phyloP scores from a whole-genome alignment of 2,888 invertebrate species.

The Machimus atricapillus region DNA sequence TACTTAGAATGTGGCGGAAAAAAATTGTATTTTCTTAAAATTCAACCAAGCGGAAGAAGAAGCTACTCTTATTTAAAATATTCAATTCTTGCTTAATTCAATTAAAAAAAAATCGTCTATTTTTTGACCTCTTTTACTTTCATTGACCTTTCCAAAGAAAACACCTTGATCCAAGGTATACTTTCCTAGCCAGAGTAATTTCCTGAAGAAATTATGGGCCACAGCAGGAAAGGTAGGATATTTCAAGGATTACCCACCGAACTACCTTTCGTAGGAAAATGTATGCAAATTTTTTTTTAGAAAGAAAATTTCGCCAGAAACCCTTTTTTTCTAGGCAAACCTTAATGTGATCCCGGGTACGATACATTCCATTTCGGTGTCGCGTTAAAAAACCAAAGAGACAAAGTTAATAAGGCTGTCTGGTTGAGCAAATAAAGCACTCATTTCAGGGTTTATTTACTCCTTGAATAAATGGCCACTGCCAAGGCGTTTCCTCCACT shows the following conservation, averaged over 20 bases:
- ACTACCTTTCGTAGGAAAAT: not conserved
- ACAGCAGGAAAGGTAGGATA: not conserved
- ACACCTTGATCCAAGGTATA: not conserved
- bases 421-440: not conserved
- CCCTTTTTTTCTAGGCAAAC: not conserved
- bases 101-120: not conserved
- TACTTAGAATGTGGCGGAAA: not conserved
- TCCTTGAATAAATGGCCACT: not conserved
- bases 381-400: not conserved
- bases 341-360: not conserved
- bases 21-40: not conserved
- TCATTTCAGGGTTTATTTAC: constrained; percentile 6
- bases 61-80: not conserved
- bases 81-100: not conserved
- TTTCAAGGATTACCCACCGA: not conserved
- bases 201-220: not conserved
- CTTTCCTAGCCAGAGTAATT: not conserved
- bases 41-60: not conserved
- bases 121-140: not conserved
- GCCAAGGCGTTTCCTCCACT: not conserved
- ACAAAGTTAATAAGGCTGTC: constrained; percentile 17
- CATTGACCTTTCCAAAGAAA: not conserved
- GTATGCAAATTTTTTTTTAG: not conserved
- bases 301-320: not conserved
- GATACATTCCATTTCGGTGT: not conserved